phyloP scores from a whole-genome alignment of 2,797 vertebrate genomes.

The Paedocypris micromegethes region DNA sequence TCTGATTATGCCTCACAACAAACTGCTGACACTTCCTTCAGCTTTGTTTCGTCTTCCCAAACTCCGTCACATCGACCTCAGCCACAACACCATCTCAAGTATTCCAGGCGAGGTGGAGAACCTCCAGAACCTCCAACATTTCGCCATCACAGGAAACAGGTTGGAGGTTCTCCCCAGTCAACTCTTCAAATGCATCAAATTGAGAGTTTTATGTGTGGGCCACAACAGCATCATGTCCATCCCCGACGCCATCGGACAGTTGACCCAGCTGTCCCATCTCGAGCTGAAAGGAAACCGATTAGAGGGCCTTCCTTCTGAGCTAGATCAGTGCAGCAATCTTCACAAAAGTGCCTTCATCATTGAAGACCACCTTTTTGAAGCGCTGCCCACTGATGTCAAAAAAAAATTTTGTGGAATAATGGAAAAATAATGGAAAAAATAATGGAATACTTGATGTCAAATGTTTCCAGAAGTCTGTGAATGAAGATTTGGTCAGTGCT shows the following conservation, averaged over 20 bases:
- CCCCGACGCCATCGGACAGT: conserved; percentile 80
- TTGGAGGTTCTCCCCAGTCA: conserved; percentile 85
- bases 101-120: conserved; percentile 83
- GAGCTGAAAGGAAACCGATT: conserved; percentile 94
- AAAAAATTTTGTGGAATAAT: too few relatives aligned
- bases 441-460: too few relatives aligned
- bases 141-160: conserved; percentile 90
- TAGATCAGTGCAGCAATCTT: conserved; percentile 85
- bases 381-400: conserved; percentile 88
- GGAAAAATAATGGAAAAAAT: conserved; percentile 49
- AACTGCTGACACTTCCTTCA: conserved; percentile 83
- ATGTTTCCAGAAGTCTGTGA: too few relatives aligned
- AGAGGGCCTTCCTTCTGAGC: conserved; percentile 81
- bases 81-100: conserved; percentile 81
- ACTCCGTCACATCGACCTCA: conserved; percentile 86
- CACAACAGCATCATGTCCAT: conserved; percentile 84
- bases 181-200: conserved; percentile 87
- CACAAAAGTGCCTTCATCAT: conserved; percentile 82
- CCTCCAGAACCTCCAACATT: conserved; percentile 89
- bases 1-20: conserved; percentile 92
- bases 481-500: too few relatives aligned
- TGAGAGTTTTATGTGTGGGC: conserved; percentile 87
- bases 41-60: conserved; percentile 89
- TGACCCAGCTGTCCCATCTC: conserved; percentile 85
- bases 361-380: conserved; percentile 94